Evolutionary conservation across 2,888 invertebrate genomes (phyloP), one percentile per base, ranked within the genome.

Genomic region (Rotaria magnacalcarata): DNA sequence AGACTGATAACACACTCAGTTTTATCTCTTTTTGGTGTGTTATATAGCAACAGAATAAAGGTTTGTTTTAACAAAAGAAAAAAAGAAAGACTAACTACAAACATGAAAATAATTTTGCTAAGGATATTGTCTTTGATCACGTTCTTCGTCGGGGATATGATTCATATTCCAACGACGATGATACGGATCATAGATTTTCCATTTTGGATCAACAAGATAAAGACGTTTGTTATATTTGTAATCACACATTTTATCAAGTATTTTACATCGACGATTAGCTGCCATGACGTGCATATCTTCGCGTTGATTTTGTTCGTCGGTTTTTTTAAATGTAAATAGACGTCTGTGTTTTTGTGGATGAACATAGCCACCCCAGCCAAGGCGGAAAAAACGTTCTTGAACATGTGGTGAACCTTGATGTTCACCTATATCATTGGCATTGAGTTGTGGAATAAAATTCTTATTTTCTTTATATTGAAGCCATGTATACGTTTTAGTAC

Each of bases 391-490:
- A 41, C 80, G 80, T 80, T 80, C 80, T 47, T 80, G 80, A 24
- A 80, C 80, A 80, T 80, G 80, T n/a, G 80, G 80, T 47, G 80
- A 80, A 80, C 80, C 80, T 47, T 80, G 43, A 43, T 43, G 47
- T 80, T 80, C 47, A 47, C 80, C 80, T 4, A 47, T 47, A 47
- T 80, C 47, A 47, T 80, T 47, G 3, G 43, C 43, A 47, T 80
- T 47, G 2, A 80, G n/a, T 80, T 80, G 80, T 1, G 80, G 80
- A 80, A 80, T n/a, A 47, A 80, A 80, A 24, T 21, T 24, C 47
- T 80, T 80, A 47, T 80, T 21, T 80, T 80, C 80, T 80, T 80
- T 80, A 47, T 80, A 80, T 47, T 43, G 11, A 14, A 80, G 47
- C 80, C 80, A 80, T 80, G 80, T 80, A 47, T 80, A n/a, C 2